These are phyloP conservation scores for Sylvicola cinctus DNA, from an alignment of 2,888 invertebrate genomes.

Conservation along the genomic window DNA sequence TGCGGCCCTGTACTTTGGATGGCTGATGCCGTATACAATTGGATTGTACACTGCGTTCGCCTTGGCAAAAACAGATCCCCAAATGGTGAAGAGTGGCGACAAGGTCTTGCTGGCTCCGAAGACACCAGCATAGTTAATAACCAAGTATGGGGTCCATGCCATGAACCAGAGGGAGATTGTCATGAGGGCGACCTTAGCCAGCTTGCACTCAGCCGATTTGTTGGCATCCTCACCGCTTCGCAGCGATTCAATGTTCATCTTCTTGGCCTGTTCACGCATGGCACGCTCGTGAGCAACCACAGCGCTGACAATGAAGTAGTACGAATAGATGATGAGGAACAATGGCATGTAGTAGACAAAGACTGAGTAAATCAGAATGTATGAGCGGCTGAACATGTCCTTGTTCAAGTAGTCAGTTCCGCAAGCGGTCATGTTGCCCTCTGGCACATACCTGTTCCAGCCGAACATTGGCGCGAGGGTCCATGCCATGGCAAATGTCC, in stretches of 20 bases:
- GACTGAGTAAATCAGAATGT: slow-evolving; percentile 30
- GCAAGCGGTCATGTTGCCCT: slow-evolving; percentile 45
- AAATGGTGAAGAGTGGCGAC: slow-evolving; percentile 63
- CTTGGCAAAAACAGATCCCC: slow-evolving; percentile 83
- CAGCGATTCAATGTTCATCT: slow-evolving; percentile 67
- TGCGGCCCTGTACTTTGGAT: slow-evolving; percentile 59
- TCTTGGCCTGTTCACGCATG: slow-evolving; percentile 71
- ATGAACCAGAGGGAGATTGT: slow-evolving; percentile 68
- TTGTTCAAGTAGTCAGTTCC: slow-evolving; percentile 34
- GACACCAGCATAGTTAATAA: slow-evolving; percentile 31
- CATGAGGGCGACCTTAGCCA: slow-evolving; percentile 66
- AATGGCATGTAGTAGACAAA: slow-evolving; percentile 45
- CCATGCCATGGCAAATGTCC: slow-evolving; percentile 33
- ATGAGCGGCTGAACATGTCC: slow-evolving; percentile 31
- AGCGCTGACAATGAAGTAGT: slow-evolving; percentile 72
- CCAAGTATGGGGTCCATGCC: slow-evolving; percentile 46
- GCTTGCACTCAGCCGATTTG: slow-evolving; percentile 56
- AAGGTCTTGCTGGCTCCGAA: slow-evolving; percentile 37
- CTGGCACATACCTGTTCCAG: slow-evolving; percentile 43
- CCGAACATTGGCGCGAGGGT: slow-evolving; percentile 36
- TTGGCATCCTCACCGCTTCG: slow-evolving; percentile 46
- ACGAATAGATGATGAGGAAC: slow-evolving; percentile 63
- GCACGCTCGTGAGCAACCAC: slow-evolving; percentile 56
- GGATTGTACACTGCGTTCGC: slow-evolving; percentile 81
- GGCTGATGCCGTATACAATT: slow-evolving; percentile 77